Evolutionary conservation across 2,797 vertebrate genomes (phyloP).

Genomic region (Leptoclinus maculatus): DNA sequence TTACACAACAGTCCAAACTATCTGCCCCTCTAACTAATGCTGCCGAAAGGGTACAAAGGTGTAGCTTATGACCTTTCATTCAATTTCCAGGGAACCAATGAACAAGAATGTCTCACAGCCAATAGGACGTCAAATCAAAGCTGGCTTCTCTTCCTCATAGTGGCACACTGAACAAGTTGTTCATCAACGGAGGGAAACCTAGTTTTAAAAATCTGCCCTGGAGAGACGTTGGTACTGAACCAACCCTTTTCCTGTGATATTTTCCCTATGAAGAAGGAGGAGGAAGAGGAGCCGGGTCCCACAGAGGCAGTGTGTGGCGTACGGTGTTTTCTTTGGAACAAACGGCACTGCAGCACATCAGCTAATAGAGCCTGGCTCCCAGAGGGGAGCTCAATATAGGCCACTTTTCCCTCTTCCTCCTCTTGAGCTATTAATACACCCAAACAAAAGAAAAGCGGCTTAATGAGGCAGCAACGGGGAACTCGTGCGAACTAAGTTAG

Average conservation of each 20-base stretch:
- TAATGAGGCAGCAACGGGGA: constrained; percentile 77
- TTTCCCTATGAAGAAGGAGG: constrained; percentile 55
- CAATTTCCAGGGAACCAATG: constrained; percentile 31
- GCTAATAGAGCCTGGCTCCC: constrained; percentile 76
- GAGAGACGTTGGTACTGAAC: constrained; percentile 46
- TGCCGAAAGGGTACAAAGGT: constrained; percentile 19
- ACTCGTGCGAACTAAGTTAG: constrained; percentile 73
- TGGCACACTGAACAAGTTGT: constrained; percentile 38
- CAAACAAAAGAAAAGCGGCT: constrained; percentile 81
- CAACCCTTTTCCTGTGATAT: constrained; percentile 42
- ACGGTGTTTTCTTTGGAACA: constrained; percentile 75
- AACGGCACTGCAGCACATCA: constrained; percentile 72
- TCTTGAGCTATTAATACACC: constrained; percentile 84
- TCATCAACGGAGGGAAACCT: constrained; percentile 48
- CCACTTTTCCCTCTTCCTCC: constrained; percentile 80
- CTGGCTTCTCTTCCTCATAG: constrained; percentile 14
- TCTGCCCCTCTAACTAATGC: constrained; percentile 18
- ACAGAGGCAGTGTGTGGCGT: constrained; percentile 57
- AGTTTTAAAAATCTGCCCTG: constrained; percentile 47
- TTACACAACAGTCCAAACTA: constrained; percentile 16
- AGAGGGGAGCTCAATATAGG: constrained; percentile 81
- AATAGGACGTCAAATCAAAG: constrained; percentile 34
- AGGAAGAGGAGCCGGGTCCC: constrained; percentile 63
- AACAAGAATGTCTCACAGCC: constrained; percentile 24
- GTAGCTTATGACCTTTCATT: constrained; percentile 23